phyloP scores from a whole-genome alignment of 2,113 vertebrate species.

The Phycodurus eques region DNA sequence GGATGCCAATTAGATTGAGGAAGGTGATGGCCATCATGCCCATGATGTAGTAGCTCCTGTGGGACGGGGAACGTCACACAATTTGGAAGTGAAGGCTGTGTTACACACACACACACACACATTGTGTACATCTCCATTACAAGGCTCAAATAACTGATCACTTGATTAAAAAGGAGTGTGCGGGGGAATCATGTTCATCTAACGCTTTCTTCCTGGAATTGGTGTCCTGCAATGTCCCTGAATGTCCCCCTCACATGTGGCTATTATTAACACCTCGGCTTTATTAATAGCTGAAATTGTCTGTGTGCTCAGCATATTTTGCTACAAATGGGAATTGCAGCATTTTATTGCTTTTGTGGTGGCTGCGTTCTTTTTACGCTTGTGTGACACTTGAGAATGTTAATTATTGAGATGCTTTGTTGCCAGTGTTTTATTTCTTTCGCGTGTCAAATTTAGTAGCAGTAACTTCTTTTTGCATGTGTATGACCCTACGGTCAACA shows the following conservation, averaged over 20 bases:
- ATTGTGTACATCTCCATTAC: constrained; percentile 18
- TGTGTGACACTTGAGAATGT: background rate
- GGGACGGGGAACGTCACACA: constrained; percentile 1
- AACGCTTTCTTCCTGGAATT: background rate
- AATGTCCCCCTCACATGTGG: background rate
- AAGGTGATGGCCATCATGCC: constrained; percentile 74
- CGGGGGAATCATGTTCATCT: constrained; percentile 5
- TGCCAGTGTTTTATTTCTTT: background rate
- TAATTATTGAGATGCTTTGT: background rate
- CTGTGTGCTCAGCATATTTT: background rate
- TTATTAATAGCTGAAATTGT: constrained; percentile 1
- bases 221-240: background rate
- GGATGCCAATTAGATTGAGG: constrained; percentile 72
- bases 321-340: background rate
- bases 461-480: background rate
- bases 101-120: background rate
- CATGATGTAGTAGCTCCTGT: constrained; percentile 75
- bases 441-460: background rate
- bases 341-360: background rate
- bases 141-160: constrained; percentile 52
- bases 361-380: background rate
- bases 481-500: background rate
- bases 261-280: constrained; percentile 1
- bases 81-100: background rate
- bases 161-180: constrained; percentile 16